These are phyloP conservation scores for Mallateleia sp. DNA, from an alignment of 2,888 invertebrate species.

Conservation along the genomic window DNA sequence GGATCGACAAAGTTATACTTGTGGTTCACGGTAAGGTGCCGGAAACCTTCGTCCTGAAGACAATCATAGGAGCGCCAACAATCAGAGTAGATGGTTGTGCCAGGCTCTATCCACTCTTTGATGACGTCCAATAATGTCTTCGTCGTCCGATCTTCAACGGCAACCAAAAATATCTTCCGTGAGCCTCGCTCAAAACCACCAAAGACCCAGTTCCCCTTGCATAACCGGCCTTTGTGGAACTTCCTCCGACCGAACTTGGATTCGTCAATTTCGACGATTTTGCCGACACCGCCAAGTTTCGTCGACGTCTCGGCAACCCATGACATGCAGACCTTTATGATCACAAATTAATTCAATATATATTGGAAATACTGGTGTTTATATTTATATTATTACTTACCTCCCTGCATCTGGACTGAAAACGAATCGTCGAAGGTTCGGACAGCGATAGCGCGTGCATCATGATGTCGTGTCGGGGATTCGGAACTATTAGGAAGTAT, in stretches of 20 bases:
- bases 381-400: no score
- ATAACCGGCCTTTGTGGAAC: slow-evolving; percentile 11
- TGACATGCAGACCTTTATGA: no score
- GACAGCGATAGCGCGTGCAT: no score
- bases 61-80: slow-evolving; percentile 20
- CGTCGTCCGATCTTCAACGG: slow-evolving; percentile 21
- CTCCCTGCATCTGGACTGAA: no score
- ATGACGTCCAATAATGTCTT: neutral
- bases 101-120: slow-evolving; percentile 4
- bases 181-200: slow-evolving; percentile 31
- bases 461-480: no score
- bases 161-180: neutral
- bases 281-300: neutral
- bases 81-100: slow-evolving; percentile 6
- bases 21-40: slow-evolving; percentile 17
- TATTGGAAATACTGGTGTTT: no score
- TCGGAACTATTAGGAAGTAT: no score
- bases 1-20: slow-evolving; percentile 40
- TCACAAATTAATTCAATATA: no score
- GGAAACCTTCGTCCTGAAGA: neutral
- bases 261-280: slow-evolving; percentile 21
- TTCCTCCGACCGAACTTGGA: slow-evolving; percentile 28
- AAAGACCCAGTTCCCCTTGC: slow-evolving; percentile 33
- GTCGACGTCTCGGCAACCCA: no score
- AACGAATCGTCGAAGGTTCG: no score